Evolutionary conservation across 2,113 vertebrate genomes (phyloP).

Genomic region (Urocitellus parryii): DNA sequence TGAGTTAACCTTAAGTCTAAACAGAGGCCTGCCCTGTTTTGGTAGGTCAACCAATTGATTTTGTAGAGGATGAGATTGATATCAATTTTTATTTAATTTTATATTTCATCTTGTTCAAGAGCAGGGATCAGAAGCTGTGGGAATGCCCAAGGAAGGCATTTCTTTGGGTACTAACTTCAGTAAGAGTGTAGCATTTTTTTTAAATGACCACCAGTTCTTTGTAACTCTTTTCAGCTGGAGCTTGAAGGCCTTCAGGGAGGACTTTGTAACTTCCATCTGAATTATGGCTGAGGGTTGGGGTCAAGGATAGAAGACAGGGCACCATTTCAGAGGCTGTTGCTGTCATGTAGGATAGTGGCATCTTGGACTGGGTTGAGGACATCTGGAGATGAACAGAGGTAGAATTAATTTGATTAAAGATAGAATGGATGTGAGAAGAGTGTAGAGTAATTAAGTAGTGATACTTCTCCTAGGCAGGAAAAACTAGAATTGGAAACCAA

Average conservation of each 20-base stretch:
- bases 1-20: neutral
- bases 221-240: neutral
- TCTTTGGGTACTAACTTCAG: neutral
- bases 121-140: neutral
- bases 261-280: neutral
- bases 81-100: neutral
- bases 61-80: neutral
- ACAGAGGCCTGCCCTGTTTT: neutral
- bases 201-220: neutral
- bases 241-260: too few species aligned
- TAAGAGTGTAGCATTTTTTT: neutral
- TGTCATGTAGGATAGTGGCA: neutral
- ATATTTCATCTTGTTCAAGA: neutral
- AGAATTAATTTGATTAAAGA: constrained; percentile 7
- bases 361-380: neutral
- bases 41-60: neutral
- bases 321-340: neutral
- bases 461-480: neutral
- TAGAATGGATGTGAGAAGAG: neutral
- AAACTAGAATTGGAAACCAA: neutral
- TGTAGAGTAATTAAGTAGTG: constrained; percentile 7
- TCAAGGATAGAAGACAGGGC: neutral
- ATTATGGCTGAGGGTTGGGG: neutral
- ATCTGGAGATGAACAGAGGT: neutral
- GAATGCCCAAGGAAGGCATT: neutral